Conservation (phyloP, 2,888 invertebrate species). For the Drosophila koepferae region DNA sequence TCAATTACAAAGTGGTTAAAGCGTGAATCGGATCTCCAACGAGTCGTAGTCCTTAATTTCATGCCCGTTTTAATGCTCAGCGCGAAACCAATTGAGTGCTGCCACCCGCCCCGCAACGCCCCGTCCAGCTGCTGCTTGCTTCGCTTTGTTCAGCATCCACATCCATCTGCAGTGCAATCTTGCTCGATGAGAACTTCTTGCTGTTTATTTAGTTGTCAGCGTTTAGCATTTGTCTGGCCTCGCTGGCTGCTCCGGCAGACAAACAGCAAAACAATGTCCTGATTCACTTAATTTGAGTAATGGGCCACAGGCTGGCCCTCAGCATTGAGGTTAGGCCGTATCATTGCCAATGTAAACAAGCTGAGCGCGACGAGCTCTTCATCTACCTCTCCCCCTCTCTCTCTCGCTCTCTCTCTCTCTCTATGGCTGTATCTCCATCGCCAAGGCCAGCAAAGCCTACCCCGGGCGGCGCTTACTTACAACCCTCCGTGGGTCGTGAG, state of each 20-base stretch:
- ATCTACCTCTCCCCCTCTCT: slow-evolving; percentile 15
- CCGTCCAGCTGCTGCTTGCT: neutral
- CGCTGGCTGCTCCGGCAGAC: slow-evolving; percentile 26
- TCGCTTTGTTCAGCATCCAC: slow-evolving; percentile 12
- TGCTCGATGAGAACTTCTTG: slow-evolving; percentile 73
- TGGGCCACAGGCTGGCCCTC: slow-evolving; percentile 62
- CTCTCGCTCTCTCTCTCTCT: neutral
- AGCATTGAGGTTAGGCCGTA: slow-evolving; percentile 71
- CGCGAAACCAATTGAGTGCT: slow-evolving; percentile 83
- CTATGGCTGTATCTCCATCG: slow-evolving; percentile 10
- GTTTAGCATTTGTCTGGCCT: slow-evolving; percentile 79
- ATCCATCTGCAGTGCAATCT: slow-evolving; percentile 54
- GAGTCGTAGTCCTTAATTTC: slow-evolving; percentile 49
- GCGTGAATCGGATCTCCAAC: slow-evolving; percentile 28
- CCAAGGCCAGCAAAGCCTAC: slow-evolving; percentile 58
- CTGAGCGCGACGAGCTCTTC: slow-evolving; percentile 4
- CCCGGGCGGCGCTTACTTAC: slow-evolving; percentile 61
- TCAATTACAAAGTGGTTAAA: slow-evolving; percentile 21
- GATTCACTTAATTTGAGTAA: slow-evolving; percentile 83
- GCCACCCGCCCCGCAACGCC: neutral
- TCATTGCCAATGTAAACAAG: slow-evolving; percentile 79
- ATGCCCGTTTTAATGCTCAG: slow-evolving; percentile 70
- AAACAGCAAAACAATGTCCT: slow-evolving; percentile 68
- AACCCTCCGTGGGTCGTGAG: slow-evolving; percentile 33
- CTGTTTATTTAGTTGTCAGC: slow-evolving; percentile 84